Evolutionary conservation across 2,888 invertebrate species (phyloP), one percentile per base, ranked within the genome.

Genomic region (Listrodromus nycthemerus): DNA sequence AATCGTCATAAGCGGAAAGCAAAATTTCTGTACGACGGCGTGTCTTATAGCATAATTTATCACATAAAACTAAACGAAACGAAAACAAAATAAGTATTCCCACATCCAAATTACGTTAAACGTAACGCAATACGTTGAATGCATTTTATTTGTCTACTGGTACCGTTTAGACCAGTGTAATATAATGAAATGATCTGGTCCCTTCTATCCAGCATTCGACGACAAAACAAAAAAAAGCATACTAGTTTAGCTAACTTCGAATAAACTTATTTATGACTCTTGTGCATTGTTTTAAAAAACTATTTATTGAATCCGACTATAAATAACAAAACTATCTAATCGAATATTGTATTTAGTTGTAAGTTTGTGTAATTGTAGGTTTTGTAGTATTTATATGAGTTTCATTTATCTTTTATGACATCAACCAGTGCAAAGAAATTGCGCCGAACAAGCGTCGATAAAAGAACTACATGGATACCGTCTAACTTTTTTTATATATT

Each of bases 301-400:
- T 92, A 91, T 92, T 91, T 91, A 92, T 91, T 92, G 89, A 91
- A 55, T 86, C 84, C 83, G 86, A 88, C 19, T 88, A 87, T 87
- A 89, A 89, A 87, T 88, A 89, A 88, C 86, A 87, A 88, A 86
- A 85, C 87, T 86, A 86, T 89, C 87, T 85, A 87, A 87, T 88
- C 85, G 87, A 84, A 87, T 88, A 86, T 86, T 89, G 87, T 90
- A 88, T 87, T 88, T 89, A 86, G 85, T 88, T 90, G 85, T 89
- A 87, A 85, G 89, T 88, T 90, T 70, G 85, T 86, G 84, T 87
- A 86, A 86, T 73, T 89, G 85, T 90, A 90, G 86, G 89, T 89
- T 88, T 87, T 87, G 75, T 89, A 88, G 86, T 90, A 87, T 90
- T 89, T 88, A 89, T 89, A 87, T 86, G 73, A 82, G 87, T 87